Evolutionary conservation across 2,113 vertebrate genomes (phyloP).

Genomic region (Geococcyx californianus): DNA sequence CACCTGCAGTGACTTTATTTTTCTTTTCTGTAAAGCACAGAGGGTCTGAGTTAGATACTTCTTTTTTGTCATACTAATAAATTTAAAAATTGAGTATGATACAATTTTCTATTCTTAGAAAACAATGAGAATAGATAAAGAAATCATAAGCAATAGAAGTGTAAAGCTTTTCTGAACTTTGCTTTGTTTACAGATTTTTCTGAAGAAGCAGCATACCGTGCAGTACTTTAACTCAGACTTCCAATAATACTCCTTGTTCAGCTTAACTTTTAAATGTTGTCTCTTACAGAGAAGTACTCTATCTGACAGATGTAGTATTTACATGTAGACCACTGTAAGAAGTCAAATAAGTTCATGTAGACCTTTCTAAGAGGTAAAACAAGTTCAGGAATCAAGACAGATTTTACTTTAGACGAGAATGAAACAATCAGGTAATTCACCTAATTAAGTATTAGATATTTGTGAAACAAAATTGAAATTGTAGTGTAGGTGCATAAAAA

Average conservation of each 20-base stretch:
- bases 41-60: background rate
- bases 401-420: background rate
- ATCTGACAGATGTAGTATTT: background rate
- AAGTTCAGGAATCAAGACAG: background rate
- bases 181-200: background rate
- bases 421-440: background rate
- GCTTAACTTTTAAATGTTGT: background rate
- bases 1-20: background rate
- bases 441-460: background rate
- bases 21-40: background rate
- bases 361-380: background rate
- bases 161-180: background rate
- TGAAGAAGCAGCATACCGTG: background rate
- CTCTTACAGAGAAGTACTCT: background rate
- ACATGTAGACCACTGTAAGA: background rate
- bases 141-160: background rate
- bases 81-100: background rate
- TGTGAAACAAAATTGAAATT: slow-evolving; percentile 13
- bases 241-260: background rate
- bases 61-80: background rate
- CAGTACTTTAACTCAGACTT: background rate
- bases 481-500: background rate
- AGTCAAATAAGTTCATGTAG: background rate
- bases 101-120: background rate
- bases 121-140: background rate